Evolutionary conservation across 2,113 vertebrate species (phyloP).

Genomic region (Limanda limanda): DNA sequence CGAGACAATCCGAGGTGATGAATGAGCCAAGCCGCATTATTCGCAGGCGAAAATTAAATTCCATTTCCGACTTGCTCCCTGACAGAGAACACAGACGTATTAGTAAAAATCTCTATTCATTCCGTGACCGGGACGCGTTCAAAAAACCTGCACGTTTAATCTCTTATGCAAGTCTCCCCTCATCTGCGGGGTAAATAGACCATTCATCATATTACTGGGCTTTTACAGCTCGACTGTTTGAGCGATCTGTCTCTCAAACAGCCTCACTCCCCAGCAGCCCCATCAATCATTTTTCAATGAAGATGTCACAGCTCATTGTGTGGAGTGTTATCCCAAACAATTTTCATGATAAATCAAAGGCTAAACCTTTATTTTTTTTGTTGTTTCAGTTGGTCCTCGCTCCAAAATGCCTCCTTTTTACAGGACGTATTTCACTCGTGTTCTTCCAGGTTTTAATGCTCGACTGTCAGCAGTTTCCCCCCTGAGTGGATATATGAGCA

Average conservation of each 20-base stretch:
- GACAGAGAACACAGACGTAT: conserved; percentile 56
- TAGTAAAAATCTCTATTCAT: conserved; percentile 58
- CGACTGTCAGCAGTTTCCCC: conserved; percentile 33
- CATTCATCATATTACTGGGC: conserved; percentile 76
- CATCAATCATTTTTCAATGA: conserved; percentile 79
- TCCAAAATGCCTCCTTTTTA: conserved; percentile 2
- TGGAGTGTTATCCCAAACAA: conserved; percentile 56
- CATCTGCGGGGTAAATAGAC: conserved; percentile 75
- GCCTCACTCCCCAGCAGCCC: conserved; percentile 55
- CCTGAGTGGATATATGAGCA: conserved; percentile 46
- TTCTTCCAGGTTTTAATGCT: conserved; percentile 7
- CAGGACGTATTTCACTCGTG: too few species aligned
- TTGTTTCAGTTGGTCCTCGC: not conserved
- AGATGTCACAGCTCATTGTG: conserved; percentile 79
- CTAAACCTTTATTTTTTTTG: conserved; percentile 24
- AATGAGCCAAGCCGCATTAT: conserved; percentile 36
- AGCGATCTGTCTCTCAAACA: conserved; percentile 76
- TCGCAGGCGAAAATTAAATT: conserved; percentile 46
- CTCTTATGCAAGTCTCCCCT: conserved; percentile 65
- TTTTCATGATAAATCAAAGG: conserved; percentile 63
- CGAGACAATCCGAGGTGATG: conserved; percentile 49
- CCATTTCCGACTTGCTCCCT: conserved; percentile 52
- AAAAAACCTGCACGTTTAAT: conserved; percentile 58
- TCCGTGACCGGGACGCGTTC: conserved; percentile 50
- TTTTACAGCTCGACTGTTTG: conserved; percentile 73